Conservation (phyloP, 2,888 invertebrate species). For the Pteria penguin region DNA sequence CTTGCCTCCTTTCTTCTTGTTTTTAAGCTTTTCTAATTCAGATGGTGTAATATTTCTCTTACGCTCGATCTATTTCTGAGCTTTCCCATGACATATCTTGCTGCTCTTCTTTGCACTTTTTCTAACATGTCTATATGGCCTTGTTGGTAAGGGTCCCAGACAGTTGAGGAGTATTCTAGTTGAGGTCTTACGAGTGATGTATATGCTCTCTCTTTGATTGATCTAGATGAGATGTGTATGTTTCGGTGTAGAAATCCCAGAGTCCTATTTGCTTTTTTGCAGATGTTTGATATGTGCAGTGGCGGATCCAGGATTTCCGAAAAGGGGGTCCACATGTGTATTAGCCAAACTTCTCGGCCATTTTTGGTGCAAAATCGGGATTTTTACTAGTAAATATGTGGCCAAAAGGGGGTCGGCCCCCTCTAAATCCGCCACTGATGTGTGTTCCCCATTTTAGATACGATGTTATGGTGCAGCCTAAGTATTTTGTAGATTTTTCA, state of each 20-base stretch:
- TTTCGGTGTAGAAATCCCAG: background rate
- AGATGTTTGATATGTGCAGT: slow-evolving; percentile 6
- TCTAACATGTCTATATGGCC: background rate
- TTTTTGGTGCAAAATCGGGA: too few species aligned
- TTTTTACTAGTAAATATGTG: too few species aligned
- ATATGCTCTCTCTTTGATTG: background rate
- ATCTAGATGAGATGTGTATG: background rate
- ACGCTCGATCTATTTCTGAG: too few species aligned
- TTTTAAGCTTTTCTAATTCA: background rate
- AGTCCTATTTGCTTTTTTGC: background rate
- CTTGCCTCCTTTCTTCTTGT: background rate
- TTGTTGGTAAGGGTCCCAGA: background rate
- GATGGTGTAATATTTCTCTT: too few species aligned
- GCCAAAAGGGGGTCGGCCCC: too few species aligned
- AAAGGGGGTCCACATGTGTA: background rate
- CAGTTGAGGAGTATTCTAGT: background rate
- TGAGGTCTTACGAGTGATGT: background rate
- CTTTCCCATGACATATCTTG: too few species aligned
- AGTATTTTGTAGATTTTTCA: slow-evolving; percentile 28
- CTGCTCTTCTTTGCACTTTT: too few species aligned
- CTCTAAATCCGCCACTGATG: too few species aligned
- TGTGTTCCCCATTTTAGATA: slow-evolving; percentile 12
- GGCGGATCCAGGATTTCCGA: background rate
- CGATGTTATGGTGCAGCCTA: slow-evolving; percentile 19
- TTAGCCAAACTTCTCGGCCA: too few species aligned